These are phyloP conservation scores for Papilio polyxenes DNA, from an alignment of 1,140 invertebrate species.

Conservation along the genomic window DNA sequence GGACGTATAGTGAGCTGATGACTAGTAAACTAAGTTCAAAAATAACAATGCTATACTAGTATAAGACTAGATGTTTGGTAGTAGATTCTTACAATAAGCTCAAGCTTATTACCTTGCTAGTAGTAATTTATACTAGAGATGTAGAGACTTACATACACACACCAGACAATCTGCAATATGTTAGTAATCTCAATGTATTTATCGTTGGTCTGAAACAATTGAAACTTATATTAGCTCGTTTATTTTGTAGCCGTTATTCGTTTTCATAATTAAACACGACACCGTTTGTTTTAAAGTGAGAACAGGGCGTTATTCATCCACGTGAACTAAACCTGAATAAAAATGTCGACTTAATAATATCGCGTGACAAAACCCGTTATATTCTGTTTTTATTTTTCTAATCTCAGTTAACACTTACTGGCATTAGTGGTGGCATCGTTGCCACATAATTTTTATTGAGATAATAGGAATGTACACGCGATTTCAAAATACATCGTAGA, in stretches of 20 bases:
- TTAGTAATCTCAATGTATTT: too few species aligned
- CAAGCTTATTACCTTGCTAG: too few species aligned
- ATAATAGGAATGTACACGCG: not conserved
- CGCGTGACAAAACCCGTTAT: not conserved
- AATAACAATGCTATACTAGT: too few species aligned
- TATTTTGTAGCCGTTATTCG: not conserved
- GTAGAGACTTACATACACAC: too few species aligned
- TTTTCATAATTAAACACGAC: not conserved
- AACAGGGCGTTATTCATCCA: slow-evolving; percentile 3
- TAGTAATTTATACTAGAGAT: too few species aligned
- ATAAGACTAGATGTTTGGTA: too few species aligned
- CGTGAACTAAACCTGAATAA: not conserved
- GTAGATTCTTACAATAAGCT: too few species aligned
- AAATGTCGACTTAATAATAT: not conserved
- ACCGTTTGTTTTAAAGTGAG: not conserved
- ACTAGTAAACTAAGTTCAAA: too few species aligned
- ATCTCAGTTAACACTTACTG: not conserved
- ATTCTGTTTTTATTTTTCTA: not conserved
- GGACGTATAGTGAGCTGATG: too few species aligned
- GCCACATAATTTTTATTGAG: not conserved
- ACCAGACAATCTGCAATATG: too few species aligned
- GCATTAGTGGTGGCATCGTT: not conserved
- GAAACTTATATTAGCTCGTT: not conserved
- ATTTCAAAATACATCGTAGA: not conserved
- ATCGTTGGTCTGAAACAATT: not conserved